Conservation (phyloP, 1,140 invertebrate species). For the Drosophila ficusphila region DNA sequence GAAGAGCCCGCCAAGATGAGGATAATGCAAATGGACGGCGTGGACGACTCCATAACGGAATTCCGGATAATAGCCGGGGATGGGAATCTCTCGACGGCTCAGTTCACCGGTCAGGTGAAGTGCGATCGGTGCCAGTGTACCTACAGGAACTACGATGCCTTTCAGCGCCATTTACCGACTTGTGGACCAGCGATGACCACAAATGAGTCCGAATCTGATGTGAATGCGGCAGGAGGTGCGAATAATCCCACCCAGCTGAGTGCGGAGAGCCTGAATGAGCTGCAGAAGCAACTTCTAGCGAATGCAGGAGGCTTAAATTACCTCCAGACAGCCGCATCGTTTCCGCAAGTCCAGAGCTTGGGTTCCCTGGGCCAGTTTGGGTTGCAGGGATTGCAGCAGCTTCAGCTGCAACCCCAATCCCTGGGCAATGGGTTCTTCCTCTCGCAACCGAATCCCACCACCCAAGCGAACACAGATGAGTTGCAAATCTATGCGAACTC, state of each 20-base stretch:
- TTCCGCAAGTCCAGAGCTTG: slow-evolving; percentile 62
- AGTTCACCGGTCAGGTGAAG: slow-evolving; percentile 89
- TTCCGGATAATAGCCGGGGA: slow-evolving; percentile 75
- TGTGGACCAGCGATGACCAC: slow-evolving; percentile 90
- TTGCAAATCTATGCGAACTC: slow-evolving; percentile 75
- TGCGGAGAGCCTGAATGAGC: slow-evolving; percentile 60
- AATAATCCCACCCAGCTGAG: slow-evolving; percentile 22
- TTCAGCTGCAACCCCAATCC: slow-evolving; percentile 72
- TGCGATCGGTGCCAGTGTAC: slow-evolving; percentile 94
- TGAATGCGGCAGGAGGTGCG: slow-evolving; percentile 2
- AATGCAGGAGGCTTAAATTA: slow-evolving; percentile 67
- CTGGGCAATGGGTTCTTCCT: slow-evolving; percentile 76
- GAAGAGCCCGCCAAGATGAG: slow-evolving; percentile 86
- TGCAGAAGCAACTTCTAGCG: slow-evolving; percentile 64
- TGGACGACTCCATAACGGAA: slow-evolving; percentile 87
- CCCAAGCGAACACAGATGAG: slow-evolving; percentile 47
- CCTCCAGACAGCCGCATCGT: slow-evolving; percentile 55
- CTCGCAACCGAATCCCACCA: slow-evolving; percentile 55
- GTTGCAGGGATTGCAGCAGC: slow-evolving; percentile 56
- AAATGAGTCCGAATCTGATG: slow-evolving; percentile 90
- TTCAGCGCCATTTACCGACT: slow-evolving; percentile 91
- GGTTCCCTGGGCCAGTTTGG: slow-evolving; percentile 80
- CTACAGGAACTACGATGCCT: slow-evolving; percentile 94
- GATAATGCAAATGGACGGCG: slow-evolving; percentile 91
- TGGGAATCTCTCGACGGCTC: slow-evolving; percentile 81